phyloP scores from a whole-genome alignment of 2,888 invertebrate genomes.

The Apantesis nais region DNA sequence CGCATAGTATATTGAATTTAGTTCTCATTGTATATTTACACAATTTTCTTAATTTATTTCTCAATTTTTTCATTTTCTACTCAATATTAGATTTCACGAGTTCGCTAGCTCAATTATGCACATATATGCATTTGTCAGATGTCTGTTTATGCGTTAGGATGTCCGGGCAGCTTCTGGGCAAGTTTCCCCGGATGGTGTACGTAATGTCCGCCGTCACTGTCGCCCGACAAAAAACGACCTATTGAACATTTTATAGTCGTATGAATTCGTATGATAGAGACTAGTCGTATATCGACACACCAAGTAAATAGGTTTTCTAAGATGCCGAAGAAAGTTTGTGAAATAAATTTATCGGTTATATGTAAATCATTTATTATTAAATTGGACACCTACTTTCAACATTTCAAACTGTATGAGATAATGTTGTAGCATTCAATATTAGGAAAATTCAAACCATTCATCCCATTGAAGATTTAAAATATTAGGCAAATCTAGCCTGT shows the following conservation, averaged over 20 bases:
- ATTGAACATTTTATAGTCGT: constrained; percentile 15
- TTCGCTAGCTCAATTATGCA: constrained; percentile 19
- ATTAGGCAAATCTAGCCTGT: constrained; percentile 27
- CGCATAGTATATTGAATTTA: too few species aligned
- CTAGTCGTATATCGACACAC: neutral
- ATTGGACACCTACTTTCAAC: neutral
- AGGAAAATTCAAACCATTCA: neutral
- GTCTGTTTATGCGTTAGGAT: constrained; percentile 38
- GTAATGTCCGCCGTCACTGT: constrained; percentile 41
- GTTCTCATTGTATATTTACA: too few species aligned
- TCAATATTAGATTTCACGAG: constrained; percentile 28
- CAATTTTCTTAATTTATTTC: too few species aligned
- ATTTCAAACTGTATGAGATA: neutral
- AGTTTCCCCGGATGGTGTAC: constrained; percentile 46
- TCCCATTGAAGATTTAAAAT: neutral
- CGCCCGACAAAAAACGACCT: constrained; percentile 32
- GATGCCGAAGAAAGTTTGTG: neutral
- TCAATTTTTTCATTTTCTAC: neutral
- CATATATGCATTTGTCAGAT: constrained; percentile 27
- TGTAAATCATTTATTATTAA: neutral
- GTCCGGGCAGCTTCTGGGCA: constrained; percentile 35
- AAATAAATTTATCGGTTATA: neutral
- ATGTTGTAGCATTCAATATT: neutral
- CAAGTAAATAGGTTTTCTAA: neutral
- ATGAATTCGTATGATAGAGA: neutral